phyloP scores from a whole-genome alignment of 1,140 invertebrate species.

The Brachionus calyciflorus region DNA sequence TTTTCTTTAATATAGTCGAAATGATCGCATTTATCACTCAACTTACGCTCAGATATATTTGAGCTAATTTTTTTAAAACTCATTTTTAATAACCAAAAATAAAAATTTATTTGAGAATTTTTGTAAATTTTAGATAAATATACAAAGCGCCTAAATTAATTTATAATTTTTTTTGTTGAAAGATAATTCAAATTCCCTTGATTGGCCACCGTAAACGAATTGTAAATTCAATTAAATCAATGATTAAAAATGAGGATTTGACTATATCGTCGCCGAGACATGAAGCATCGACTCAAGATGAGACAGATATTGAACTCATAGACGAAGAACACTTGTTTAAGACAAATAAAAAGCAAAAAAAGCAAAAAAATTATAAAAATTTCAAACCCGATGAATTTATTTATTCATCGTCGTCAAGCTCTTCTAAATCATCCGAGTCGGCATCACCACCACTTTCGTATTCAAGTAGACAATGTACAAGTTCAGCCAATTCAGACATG shows the following conservation, averaged over 20 bases:
- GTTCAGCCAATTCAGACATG: too few relatives aligned
- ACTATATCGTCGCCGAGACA: too few relatives aligned
- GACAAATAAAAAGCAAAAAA: background rate
- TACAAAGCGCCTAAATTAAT: too few relatives aligned
- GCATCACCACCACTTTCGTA: constrained; percentile 2
- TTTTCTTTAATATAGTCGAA: background rate
- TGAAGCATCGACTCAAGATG: background rate
- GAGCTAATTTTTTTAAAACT: too few relatives aligned
- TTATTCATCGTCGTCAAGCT: constrained; percentile 22
- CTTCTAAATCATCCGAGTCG: background rate
- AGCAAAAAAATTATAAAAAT: background rate
- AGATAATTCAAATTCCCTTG: constrained; percentile 17
- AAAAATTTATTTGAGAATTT: background rate
- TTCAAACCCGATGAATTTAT: constrained; percentile 11
- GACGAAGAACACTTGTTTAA: constrained; percentile 23
- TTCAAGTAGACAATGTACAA: constrained; percentile 8
- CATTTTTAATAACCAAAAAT: background rate
- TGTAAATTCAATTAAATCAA: constrained; percentile 3
- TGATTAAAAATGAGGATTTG: background rate
- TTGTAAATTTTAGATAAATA: constrained; percentile 8
- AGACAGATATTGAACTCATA: background rate
- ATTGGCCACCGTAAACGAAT: constrained; percentile 20
- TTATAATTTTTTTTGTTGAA: background rate
- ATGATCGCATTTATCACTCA: background rate
- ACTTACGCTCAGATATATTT: background rate